Percentiles rank a stretch among this genome's conserved stretches.
These are phyloP conservation scores for Microtus richardsoni DNA, from an alignment of 2,113 vertebrate species.

Conservation along the genomic window DNA sequence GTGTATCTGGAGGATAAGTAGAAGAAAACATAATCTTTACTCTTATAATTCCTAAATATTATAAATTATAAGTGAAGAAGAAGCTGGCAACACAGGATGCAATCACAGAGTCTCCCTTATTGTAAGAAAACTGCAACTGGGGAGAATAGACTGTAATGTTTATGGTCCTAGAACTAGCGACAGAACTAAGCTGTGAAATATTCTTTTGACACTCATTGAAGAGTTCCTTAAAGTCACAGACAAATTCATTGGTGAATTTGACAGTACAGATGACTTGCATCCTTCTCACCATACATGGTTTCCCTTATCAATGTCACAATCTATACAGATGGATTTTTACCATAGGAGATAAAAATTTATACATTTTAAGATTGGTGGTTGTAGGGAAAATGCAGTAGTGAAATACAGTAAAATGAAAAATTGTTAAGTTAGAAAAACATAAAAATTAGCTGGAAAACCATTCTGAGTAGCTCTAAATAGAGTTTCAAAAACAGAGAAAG, in stretches of 20 bases:
- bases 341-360: background rate
- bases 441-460: background rate
- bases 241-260: background rate
- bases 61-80: background rate
- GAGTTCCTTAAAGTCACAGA: background rate
- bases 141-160: background rate
- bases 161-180: background rate
- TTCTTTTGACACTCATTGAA: background rate
- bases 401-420: conserved; percentile 38
- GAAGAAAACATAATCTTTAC: background rate
- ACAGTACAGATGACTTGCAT: background rate
- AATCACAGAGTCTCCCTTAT: background rate
- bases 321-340: background rate
- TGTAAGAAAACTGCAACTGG: background rate
- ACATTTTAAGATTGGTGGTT: background rate
- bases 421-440: conserved; percentile 12
- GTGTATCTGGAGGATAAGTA: background rate
- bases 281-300: background rate
- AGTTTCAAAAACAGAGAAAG: background rate
- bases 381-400: background rate
- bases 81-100: background rate
- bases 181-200: too few species aligned
- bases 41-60: background rate
- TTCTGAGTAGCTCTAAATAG: conserved; percentile 31
- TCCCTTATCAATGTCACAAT: background rate